Conservation (phyloP, 2,888 invertebrate species). For the Apotomis betuletana region DNA sequence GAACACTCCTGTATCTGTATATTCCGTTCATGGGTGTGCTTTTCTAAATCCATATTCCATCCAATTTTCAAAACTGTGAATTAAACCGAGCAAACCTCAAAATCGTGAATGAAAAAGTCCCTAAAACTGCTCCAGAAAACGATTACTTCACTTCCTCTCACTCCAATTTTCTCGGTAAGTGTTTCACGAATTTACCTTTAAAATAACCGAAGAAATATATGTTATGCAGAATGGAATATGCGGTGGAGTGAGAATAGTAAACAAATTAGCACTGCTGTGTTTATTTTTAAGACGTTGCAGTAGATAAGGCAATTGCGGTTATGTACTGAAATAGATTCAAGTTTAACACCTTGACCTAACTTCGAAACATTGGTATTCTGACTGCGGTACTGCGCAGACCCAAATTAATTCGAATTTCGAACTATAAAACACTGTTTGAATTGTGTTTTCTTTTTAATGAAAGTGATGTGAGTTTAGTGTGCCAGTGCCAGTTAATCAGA, state of each 20-base stretch:
- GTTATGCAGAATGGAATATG: constrained; percentile 57
- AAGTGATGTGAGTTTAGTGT: constrained; percentile 23
- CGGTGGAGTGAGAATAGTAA: constrained; percentile 39
- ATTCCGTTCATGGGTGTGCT: constrained; percentile 71
- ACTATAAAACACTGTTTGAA: constrained; percentile 15
- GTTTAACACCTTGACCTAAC: constrained; percentile 67
- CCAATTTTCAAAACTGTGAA: constrained; percentile 43
- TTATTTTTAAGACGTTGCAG: constrained; percentile 17
- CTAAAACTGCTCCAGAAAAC: constrained; percentile 42
- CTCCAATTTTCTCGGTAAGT: constrained; percentile 62
- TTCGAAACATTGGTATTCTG: constrained; percentile 59
- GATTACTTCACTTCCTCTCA: constrained; percentile 51
- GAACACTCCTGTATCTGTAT: constrained; percentile 51
- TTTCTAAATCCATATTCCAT: constrained; percentile 49
- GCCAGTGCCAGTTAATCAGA: constrained; percentile 2
- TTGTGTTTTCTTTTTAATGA: constrained; percentile 5
- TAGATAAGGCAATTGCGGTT: constrained; percentile 25
- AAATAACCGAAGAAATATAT: constrained; percentile 41
- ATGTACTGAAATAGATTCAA: constrained; percentile 43
- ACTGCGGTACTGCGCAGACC: constrained; percentile 58
- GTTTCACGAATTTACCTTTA: constrained; percentile 39
- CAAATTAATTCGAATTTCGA: constrained; percentile 52
- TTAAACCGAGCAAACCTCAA: constrained; percentile 39
- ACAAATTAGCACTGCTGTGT: constrained; percentile 18
- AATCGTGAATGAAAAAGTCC: constrained; percentile 51